These are phyloP conservation scores for Macroramphosus scolopax DNA, from an alignment of 2,797 vertebrate species.

Conservation along the genomic window DNA sequence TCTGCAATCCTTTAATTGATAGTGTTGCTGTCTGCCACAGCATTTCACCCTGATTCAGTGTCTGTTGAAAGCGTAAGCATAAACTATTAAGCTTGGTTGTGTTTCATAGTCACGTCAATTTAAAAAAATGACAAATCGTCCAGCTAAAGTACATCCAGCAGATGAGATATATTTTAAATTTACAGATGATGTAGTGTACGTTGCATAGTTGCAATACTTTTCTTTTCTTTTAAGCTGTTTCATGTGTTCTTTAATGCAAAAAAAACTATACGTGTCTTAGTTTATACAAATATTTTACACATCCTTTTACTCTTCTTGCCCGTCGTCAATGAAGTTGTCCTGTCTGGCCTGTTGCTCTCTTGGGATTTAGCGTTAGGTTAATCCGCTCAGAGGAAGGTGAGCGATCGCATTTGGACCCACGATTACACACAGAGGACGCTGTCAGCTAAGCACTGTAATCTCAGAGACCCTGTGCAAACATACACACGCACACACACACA, in stretches of 20 bases:
- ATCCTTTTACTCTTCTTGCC: constrained; percentile 44
- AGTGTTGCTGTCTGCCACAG: too few species aligned
- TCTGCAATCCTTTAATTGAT: too few species aligned
- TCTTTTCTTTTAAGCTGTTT: constrained; percentile 7
- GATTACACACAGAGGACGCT: constrained; percentile 83
- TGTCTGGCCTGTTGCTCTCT: constrained; percentile 80
- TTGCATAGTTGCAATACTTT: constrained; percentile 3
- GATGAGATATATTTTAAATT: too few species aligned
- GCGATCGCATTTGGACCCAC: constrained; percentile 80
- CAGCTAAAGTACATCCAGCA: too few species aligned
- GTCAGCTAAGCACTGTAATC: constrained; percentile 81
- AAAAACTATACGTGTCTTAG: constrained; percentile 20
- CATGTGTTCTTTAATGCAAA: too few species aligned
- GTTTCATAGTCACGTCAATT: too few species aligned
- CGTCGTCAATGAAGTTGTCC: constrained; percentile 71
- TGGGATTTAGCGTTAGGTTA: constrained; percentile 80
- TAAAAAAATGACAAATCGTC: too few species aligned
- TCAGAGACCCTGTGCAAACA: constrained; percentile 67
- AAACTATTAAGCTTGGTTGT: too few species aligned
- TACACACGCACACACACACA: constrained; percentile 28
- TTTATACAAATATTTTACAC: constrained; percentile 41
- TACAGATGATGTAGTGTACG: constrained; percentile 1
- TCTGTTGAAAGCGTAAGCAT: too few species aligned
- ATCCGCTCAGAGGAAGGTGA: constrained; percentile 81
- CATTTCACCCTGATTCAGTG: too few species aligned